Conservation (phyloP, 1,140 invertebrate genomes). For the Pseudomyrmex cubaensis region DNA sequence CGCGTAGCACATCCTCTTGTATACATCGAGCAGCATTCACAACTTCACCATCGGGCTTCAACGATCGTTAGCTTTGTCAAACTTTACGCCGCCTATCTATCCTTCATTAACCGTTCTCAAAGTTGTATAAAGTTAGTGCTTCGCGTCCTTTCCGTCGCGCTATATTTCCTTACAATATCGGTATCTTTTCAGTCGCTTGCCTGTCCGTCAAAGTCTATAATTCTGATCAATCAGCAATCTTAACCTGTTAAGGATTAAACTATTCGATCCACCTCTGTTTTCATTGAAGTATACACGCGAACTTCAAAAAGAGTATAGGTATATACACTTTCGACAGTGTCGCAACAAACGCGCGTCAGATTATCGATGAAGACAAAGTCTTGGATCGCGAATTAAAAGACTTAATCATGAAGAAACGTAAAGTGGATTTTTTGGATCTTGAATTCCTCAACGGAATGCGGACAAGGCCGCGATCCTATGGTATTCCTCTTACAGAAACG, state of each 20-base stretch:
- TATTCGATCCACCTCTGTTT: neutral
- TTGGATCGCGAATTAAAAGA: neutral
- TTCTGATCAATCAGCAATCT: constrained; percentile 27
- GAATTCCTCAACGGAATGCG: neutral
- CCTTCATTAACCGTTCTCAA: constrained; percentile 35
- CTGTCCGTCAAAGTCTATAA: constrained; percentile 7
- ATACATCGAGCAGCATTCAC: constrained; percentile 30
- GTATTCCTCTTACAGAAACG: neutral
- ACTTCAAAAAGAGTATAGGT: neutral
- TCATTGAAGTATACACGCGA: neutral
- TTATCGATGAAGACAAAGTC: neutral
- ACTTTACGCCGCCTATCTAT: constrained; percentile 23
- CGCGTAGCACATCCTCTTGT: neutral
- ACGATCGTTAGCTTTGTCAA: constrained; percentile 55
- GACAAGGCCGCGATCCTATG: neutral
- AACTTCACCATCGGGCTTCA: constrained; percentile 29
- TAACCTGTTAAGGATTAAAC: neutral
- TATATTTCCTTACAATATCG: constrained; percentile 51
- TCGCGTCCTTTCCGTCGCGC: neutral
- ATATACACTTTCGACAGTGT: neutral
- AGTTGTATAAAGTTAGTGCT: constrained; percentile 43
- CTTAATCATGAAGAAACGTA: neutral
- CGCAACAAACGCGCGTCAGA: neutral
- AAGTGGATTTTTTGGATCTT: constrained; percentile 1
- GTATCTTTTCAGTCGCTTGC: constrained; percentile 27